Conservation (phyloP, 2,113 vertebrate genomes). For the Corythornis cristatus region DNA sequence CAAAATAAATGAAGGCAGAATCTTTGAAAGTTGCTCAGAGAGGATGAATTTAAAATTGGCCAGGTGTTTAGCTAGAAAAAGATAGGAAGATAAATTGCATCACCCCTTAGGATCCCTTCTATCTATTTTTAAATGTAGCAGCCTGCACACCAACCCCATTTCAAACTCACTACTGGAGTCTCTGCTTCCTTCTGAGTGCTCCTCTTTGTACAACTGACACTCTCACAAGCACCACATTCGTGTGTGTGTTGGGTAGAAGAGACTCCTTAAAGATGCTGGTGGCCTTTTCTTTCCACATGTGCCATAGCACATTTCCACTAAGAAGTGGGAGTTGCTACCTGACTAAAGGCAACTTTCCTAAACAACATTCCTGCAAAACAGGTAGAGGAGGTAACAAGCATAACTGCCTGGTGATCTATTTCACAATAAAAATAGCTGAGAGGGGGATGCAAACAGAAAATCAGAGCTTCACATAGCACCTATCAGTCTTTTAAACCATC, state of each 20-base stretch:
- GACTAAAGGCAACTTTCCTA: neutral
- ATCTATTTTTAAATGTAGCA: neutral
- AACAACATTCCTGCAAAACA: neutral
- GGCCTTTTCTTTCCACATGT: neutral
- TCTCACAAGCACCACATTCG: neutral
- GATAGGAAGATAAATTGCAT: neutral
- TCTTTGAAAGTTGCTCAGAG: neutral
- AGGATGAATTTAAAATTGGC: neutral
- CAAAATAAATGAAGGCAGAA: neutral
- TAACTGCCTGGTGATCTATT: neutral
- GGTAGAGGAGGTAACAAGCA: neutral
- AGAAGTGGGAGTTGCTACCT: neutral
- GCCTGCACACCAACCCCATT: neutral
- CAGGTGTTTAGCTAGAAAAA: neutral
- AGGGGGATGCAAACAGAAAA: neutral
- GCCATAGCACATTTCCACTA: neutral
- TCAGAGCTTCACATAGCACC: neutral
- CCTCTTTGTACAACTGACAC: neutral
- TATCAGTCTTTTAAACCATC: neutral
- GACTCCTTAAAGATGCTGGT: neutral
- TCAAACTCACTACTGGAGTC: neutral
- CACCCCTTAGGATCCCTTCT: neutral
- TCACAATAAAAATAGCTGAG: neutral
- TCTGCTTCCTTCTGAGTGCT: neutral
- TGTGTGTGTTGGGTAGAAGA: rapidly evolving